phyloP scores from a whole-genome alignment of 2,888 invertebrate species.

The Ormia ochracea region DNA sequence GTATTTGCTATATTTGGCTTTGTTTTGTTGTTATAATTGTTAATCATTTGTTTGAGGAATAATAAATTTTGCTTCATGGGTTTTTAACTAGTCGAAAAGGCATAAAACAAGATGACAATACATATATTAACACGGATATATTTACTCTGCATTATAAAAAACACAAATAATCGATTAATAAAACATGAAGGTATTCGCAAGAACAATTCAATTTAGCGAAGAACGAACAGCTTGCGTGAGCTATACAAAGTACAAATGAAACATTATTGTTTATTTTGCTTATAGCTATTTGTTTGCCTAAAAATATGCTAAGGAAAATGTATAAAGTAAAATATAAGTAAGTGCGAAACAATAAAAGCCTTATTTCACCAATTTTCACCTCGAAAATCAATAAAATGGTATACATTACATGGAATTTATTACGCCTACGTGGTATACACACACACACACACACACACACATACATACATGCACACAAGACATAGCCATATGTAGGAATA shows the following conservation, averaged over 20 bases:
- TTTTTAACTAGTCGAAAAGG: neutral
- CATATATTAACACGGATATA: neutral
- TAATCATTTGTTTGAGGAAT: slow-evolving; percentile 1
- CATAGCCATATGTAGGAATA: no score
- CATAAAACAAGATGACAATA: neutral
- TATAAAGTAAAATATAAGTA: neutral
- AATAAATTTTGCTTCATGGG: slow-evolving; percentile 10
- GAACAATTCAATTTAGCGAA: no score
- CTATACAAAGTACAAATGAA: neutral
- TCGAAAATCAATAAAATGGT: slow-evolving; percentile 54
- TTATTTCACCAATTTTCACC: slow-evolving; percentile 47
- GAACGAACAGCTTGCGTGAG: neutral
- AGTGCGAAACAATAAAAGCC: slow-evolving; percentile 12
- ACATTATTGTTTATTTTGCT: neutral
- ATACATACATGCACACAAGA: no score
- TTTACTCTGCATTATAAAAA: neutral
- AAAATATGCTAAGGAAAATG: slow-evolving; percentile 7
- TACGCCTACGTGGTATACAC: slow-evolving; percentile 27
- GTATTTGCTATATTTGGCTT: no score
- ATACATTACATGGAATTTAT: slow-evolving; percentile 49
- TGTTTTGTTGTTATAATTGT: no score
- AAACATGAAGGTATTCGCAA: no score
- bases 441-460: neutral
- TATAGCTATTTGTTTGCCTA: neutral
- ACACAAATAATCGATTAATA: neutral